A percentile compares a stretch with the other conserved stretches of the same genome.
phyloP scores from a whole-genome alignment of 1,140 invertebrate genomes.

The Microplitis demolitor region DNA sequence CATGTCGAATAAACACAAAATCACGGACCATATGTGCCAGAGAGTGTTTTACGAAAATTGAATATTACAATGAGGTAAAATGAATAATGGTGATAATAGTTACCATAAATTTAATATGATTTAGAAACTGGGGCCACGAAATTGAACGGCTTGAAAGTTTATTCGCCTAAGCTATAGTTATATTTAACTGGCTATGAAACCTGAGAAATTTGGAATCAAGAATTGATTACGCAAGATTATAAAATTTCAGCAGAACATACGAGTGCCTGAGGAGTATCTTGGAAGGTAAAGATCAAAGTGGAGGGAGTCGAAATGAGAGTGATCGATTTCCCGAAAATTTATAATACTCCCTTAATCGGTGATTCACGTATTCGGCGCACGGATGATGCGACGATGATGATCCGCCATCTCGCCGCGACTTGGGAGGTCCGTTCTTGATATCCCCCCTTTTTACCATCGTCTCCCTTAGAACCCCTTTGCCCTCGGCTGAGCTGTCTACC shows the following conservation, averaged over 20 bases:
- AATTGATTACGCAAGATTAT: constrained; percentile 21
- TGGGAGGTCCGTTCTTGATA: constrained; percentile 64
- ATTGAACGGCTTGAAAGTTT: constrained; percentile 7
- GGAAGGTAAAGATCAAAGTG: not conserved
- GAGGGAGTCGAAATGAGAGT: constrained; percentile 16
- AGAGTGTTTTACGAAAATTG: constrained; percentile 23
- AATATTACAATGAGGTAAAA: constrained; percentile 19
- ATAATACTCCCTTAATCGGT: constrained; percentile 29
- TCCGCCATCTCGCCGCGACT: constrained; percentile 62
- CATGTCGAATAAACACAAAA: constrained; percentile 26
- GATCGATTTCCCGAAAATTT: constrained; percentile 42
- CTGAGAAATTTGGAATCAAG: not conserved
- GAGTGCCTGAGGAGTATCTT: not conserved
- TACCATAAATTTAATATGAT: constrained; percentile 5
- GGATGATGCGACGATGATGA: constrained; percentile 60
- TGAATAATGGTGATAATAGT: not conserved
- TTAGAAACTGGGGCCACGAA: not conserved
- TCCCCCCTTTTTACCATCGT: constrained; percentile 35
- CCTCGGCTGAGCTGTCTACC: constrained; percentile 40
- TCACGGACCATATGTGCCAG: constrained; percentile 5
- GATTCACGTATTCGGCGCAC: constrained; percentile 53
- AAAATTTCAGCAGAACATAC: not conserved
- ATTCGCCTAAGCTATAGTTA: not conserved
- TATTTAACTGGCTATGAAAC: not conserved
- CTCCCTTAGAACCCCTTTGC: constrained; percentile 28